These are phyloP conservation scores for Paramormyrops kingsleyae DNA, from an alignment of 2,113 vertebrate species.

Conservation along the genomic window DNA sequence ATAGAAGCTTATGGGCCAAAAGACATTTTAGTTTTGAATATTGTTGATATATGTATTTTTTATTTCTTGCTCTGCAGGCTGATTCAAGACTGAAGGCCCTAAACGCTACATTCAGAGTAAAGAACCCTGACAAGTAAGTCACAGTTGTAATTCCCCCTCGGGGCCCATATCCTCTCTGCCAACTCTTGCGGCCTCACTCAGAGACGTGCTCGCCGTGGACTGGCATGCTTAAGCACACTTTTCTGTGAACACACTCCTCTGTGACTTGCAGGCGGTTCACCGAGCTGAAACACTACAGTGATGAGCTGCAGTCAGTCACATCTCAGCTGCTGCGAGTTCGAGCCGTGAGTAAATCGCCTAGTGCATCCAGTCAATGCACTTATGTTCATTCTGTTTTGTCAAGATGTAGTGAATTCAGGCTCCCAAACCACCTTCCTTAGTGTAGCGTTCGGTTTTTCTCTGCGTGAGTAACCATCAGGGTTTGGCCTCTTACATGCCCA, in stretches of 20 bases:
- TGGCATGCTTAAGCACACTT: neutral
- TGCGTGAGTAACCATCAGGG: neutral
- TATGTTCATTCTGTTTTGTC: neutral
- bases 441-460: neutral
- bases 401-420: neutral
- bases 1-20: neutral
- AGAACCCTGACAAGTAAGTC: constrained; percentile 93
- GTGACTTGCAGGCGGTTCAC: constrained; percentile 69
- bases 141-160: neutral
- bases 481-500: neutral
- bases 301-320: constrained; percentile 82
- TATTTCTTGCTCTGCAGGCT: constrained; percentile 59
- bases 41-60: neutral
- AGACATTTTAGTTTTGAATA: neutral
- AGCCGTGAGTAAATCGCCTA: constrained; percentile 68
- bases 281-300: constrained; percentile 85
- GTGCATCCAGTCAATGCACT: neutral
- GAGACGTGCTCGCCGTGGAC: neutral
- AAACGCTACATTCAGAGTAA: constrained; percentile 94
- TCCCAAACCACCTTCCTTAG: neutral
- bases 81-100: constrained; percentile 93
- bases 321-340: constrained; percentile 84
- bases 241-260: neutral
- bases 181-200: neutral
- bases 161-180: neutral